phyloP scores from a whole-genome alignment of 2,797 vertebrate species.

The Hephaestus fuliginosus region DNA sequence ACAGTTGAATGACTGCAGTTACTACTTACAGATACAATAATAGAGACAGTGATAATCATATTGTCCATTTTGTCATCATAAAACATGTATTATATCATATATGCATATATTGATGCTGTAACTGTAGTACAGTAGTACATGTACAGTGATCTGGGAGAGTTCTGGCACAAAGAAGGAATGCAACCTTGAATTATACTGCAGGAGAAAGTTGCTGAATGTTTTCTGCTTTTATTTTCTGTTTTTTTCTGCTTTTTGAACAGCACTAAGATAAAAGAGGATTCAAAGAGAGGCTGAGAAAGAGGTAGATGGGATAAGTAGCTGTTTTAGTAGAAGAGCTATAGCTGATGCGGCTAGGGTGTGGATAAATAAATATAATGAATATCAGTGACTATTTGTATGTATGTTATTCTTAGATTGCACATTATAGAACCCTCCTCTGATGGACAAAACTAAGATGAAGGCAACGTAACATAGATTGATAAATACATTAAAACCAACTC shows the following conservation, averaged over 20 bases:
- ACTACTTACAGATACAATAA: not conserved
- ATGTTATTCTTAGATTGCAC: not conserved
- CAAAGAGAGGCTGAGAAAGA: conserved; percentile 15
- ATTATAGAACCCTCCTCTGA: not conserved
- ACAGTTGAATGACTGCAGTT: not conserved
- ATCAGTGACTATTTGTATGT: conserved; percentile 4
- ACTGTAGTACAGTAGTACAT: not conserved
- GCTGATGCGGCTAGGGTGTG: conserved; percentile 5
- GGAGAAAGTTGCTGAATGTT: conserved; percentile 41
- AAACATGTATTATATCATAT: not conserved
- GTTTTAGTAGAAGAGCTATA: conserved; percentile 18
- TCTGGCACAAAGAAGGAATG: conserved; percentile 5
- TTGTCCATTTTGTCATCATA: not conserved
- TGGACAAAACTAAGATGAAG: not conserved
- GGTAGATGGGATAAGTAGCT: conserved; percentile 20
- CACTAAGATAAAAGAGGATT: conserved; percentile 32
- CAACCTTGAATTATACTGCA: conserved; percentile 13
- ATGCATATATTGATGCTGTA: not conserved
- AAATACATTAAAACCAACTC: conserved; percentile 4
- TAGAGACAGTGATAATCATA: no score
- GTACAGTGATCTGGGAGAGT: not conserved
- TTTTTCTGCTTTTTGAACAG: conserved; percentile 42
- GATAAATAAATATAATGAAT: conserved; percentile 18
- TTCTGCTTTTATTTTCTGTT: conserved; percentile 38
- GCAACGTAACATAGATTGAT: not conserved